These are phyloP conservation scores for Euwallacea similis DNA, from an alignment of 1,140 invertebrate species.

Conservation along the genomic window DNA sequence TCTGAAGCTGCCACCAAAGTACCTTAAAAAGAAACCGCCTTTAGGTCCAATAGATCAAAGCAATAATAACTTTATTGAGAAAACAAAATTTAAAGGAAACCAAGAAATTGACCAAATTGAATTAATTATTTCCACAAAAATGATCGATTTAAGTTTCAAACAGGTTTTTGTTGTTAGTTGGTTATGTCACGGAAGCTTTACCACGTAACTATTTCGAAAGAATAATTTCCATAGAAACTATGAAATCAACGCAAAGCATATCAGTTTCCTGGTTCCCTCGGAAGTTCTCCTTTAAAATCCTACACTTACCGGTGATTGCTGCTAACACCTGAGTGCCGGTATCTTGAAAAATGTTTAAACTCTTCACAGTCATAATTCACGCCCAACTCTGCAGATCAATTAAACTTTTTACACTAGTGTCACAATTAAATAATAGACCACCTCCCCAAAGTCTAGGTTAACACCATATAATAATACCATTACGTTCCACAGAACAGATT, in stretches of 20 bases:
- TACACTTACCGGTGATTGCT: constrained; percentile 22
- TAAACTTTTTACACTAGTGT: no score
- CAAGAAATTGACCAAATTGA: no score
- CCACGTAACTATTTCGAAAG: no score
- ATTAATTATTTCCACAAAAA: no score
- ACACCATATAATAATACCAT: neutral
- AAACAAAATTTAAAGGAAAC: neutral
- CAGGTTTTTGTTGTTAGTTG: no score
- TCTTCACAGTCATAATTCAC: constrained; percentile 22
- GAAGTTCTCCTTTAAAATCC: neutral
- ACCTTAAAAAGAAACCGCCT: constrained; percentile 23
- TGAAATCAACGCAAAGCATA: neutral
- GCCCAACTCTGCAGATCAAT: neutral
- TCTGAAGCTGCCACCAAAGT: constrained; percentile 46
- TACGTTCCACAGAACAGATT: neutral
- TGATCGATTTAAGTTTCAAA: no score
- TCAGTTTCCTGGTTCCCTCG: neutral
- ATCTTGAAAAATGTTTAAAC: constrained; percentile 25
- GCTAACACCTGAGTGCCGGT: constrained; percentile 29
- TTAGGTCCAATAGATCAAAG: neutral
- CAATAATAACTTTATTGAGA: neutral
- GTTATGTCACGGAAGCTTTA: no score
- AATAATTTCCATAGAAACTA: neutral
- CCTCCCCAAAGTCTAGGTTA: no score
- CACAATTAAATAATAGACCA: no score